These are phyloP conservation scores for Cuculus canorus DNA, from an alignment of 2,797 vertebrate species.

Conservation along the genomic window DNA sequence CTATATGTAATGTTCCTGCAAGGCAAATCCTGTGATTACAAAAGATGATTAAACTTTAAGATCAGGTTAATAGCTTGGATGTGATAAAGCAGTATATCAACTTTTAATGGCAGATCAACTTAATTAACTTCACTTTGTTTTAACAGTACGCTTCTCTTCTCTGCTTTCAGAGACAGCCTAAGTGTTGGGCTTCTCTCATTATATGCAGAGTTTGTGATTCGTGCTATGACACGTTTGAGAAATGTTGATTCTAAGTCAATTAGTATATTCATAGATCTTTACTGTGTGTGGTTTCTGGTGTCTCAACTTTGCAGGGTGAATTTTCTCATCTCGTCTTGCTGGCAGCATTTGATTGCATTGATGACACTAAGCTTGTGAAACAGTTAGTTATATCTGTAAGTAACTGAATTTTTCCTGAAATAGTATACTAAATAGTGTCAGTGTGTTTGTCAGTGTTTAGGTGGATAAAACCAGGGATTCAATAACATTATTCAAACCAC, in stretches of 20 bases:
- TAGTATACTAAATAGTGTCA: neutral
- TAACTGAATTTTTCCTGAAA: slow-evolving; percentile 33
- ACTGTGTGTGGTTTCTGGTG: neutral
- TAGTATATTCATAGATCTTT: neutral
- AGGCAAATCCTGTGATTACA: neutral
- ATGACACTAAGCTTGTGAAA: slow-evolving; percentile 95
- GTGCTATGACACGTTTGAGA: neutral
- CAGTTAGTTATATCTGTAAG: slow-evolving; percentile 92
- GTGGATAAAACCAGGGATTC: neutral
- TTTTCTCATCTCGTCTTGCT: slow-evolving; percentile 91
- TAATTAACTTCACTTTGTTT: neutral
- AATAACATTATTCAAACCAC: neutral
- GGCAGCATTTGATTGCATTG: slow-evolving; percentile 95
- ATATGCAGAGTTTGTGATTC: neutral
- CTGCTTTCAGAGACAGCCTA: neutral
- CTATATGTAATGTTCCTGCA: neutral
- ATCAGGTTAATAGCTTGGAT: neutral
- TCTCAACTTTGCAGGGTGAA: slow-evolving; percentile 84
- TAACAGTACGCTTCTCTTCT: neutral
- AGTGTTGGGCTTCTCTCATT: neutral
- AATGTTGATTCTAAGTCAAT: neutral
- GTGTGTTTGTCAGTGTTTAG: neutral
- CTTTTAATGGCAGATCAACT: neutral
- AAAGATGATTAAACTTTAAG: neutral
- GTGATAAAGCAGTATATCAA: neutral